These are phyloP conservation scores for Phataginus tetradactyla DNA, from an alignment of 2,797 vertebrate genomes.

Conservation along the genomic window DNA sequence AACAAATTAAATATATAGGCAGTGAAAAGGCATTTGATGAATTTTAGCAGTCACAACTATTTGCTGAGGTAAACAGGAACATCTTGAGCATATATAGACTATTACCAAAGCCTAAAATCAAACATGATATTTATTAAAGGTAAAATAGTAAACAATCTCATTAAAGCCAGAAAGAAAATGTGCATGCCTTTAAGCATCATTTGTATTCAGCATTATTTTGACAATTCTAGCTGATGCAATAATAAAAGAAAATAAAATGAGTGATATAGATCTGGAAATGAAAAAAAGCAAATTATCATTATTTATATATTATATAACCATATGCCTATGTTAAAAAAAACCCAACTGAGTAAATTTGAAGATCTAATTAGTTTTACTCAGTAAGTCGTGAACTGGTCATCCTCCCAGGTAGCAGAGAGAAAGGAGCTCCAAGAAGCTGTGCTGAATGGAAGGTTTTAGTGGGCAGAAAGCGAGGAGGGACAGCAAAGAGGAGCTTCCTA, in stretches of 20 bases:
- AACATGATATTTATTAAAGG: background rate
- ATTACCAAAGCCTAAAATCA: conserved; percentile 5
- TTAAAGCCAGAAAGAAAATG: conserved; percentile 16
- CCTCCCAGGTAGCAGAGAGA: background rate
- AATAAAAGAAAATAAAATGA: conserved; percentile 54
- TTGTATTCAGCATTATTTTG: background rate
- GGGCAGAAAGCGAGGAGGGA: background rate
- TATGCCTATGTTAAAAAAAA: background rate
- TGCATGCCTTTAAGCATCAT: background rate
- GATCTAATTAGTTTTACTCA: background rate
- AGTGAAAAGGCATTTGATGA: conserved; percentile 32
- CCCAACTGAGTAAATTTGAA: background rate
- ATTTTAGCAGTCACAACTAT: background rate
- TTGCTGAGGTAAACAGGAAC: conserved; percentile 63
- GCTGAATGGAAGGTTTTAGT: background rate
- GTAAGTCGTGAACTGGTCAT: fast-evolving
- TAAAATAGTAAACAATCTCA: conserved; percentile 27
- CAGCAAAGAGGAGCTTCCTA: background rate
- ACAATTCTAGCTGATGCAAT: background rate
- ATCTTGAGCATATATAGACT: background rate
- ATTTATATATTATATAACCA: background rate
- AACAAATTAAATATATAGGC: background rate
- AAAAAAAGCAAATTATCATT: conserved; percentile 19
- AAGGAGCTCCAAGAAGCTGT: background rate
- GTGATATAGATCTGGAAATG: background rate